Evolutionary conservation across 2,888 invertebrate genomes (phyloP).

Genomic region (Torymus auratus): DNA sequence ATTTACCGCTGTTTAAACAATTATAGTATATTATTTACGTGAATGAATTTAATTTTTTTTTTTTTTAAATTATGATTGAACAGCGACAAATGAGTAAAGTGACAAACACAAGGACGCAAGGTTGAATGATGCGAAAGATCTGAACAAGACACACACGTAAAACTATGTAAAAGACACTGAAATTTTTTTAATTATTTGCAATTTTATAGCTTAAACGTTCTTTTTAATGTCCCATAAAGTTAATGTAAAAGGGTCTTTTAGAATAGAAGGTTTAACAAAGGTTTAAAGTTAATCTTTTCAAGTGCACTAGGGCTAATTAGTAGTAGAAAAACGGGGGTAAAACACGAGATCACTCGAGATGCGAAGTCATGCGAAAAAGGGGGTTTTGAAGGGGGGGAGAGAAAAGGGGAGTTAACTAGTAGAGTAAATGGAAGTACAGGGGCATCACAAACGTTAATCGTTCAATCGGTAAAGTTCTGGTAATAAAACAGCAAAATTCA

Average conservation of each 20-base stretch:
- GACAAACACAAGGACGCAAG: constrained; percentile 64
- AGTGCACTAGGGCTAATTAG: constrained; percentile 55
- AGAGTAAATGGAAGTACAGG: constrained; percentile 31
- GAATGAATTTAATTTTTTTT: constrained; percentile 24
- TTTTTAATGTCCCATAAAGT: constrained; percentile 25
- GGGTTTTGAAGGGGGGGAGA: neutral
- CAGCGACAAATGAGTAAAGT: constrained; percentile 55
- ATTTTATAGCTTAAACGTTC: constrained; percentile 12
- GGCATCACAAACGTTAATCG: constrained; percentile 48
- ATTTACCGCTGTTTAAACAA: constrained; percentile 48
- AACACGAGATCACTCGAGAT: constrained; percentile 56
- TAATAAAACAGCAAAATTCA: constrained; percentile 54
- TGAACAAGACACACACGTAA: constrained; percentile 54
- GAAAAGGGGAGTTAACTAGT: constrained; percentile 27
- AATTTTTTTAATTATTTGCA: constrained; percentile 33
- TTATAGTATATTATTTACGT: constrained; percentile 15
- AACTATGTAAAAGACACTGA: constrained; percentile 55
- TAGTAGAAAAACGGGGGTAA: constrained; percentile 44
- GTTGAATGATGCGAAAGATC: constrained; percentile 54
- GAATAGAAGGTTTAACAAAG: constrained; percentile 32
- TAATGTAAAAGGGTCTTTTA: constrained; percentile 36
- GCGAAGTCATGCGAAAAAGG: constrained; percentile 56
- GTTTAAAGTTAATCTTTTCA: constrained; percentile 32
- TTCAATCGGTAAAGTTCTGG: constrained; percentile 39
- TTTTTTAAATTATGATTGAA: constrained; percentile 31